A percentile compares a stretch with the other conserved stretches of the same genome.
These are phyloP conservation scores for Silurus lanzhouensis DNA, from an alignment of 2,797 vertebrate genomes.

Conservation along the genomic window DNA sequence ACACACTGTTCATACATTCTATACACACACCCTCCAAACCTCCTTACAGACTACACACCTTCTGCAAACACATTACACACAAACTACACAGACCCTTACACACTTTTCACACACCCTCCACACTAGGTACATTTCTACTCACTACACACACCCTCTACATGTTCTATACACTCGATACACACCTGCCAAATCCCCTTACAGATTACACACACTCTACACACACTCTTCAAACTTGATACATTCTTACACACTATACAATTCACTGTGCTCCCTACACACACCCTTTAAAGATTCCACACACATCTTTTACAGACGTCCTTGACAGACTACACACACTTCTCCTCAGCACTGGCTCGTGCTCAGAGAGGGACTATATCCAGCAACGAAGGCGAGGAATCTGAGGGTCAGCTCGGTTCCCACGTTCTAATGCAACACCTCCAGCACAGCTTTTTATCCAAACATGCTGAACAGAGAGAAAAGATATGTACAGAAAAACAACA, in stretches of 20 bases:
- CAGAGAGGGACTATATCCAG: slow-evolving; percentile 3
- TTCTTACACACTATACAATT: too few relatives aligned
- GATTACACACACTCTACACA: too few relatives aligned
- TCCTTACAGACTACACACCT: background rate
- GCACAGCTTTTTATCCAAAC: background rate
- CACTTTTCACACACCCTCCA: too few relatives aligned
- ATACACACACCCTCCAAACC: background rate
- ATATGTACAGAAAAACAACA: background rate
- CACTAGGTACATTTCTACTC: too few relatives aligned
- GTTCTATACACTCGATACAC: too few relatives aligned
- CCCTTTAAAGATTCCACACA: too few relatives aligned
- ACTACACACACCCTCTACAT: too few relatives aligned
- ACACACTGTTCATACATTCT: background rate
- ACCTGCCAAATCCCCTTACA: too few relatives aligned
- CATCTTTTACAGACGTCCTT: background rate
- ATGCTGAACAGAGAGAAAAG: background rate
- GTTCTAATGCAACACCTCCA: background rate
- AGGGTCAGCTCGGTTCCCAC: background rate
- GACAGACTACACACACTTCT: background rate
- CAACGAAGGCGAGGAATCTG: background rate
- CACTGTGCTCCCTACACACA: too few relatives aligned
- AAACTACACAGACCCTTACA: too few relatives aligned
- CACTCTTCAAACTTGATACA: too few relatives aligned
- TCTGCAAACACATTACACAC: background rate
- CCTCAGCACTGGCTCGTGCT: slow-evolving; percentile 2